Evolutionary conservation across 2,888 invertebrate species (phyloP), one percentile per base, ranked within the genome.

Genomic region (Tenthredo mesomela): DNA sequence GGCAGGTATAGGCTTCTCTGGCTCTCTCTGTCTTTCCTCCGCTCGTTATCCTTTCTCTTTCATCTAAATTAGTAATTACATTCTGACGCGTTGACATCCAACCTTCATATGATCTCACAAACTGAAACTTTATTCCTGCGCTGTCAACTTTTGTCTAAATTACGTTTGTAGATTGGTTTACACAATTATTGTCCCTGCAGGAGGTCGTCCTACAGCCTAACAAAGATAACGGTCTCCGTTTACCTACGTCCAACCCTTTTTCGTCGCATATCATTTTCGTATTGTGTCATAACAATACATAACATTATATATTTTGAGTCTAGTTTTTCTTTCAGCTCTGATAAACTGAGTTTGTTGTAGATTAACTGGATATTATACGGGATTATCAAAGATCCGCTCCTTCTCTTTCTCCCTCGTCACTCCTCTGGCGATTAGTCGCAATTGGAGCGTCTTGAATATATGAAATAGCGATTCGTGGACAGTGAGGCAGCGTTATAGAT

Each of bases 381-480:
- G 15, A 43, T 21, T 25, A n/a, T 43, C 15, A 15, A 43, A 73
- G 73, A 73, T 43, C 25, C 25, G n/a, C 6, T 73, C 2, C 18
- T 25, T 18, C 50, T 29, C 29, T 29, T 25, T 21, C 37, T 40
- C 50, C 12, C 29, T 9, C 25, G 5, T 47, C 25, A 43, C 25
- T 25, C 37, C 1, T 50, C 29, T 54, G n/a, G 12, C 29, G 50
- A 77, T 29, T 77, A 77, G 77, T 77, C 50, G 54, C 21, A 47
- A 54, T 40, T 47, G 33, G 12, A 12, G 50, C 40, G 21, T 61
- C 61, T 37, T 21, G 61, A 40, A 77, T 50, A 33, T 80, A 40
- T 80, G 12, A 40, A 80, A 61, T 61, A 61, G 80, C 80, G 80
- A 61, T 61, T 80, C 58, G 58, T 80, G 37, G 80, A 80, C 40